Conservation (phyloP, 2,797 vertebrate species). For the Aselliscus stoliczkanus region DNA sequence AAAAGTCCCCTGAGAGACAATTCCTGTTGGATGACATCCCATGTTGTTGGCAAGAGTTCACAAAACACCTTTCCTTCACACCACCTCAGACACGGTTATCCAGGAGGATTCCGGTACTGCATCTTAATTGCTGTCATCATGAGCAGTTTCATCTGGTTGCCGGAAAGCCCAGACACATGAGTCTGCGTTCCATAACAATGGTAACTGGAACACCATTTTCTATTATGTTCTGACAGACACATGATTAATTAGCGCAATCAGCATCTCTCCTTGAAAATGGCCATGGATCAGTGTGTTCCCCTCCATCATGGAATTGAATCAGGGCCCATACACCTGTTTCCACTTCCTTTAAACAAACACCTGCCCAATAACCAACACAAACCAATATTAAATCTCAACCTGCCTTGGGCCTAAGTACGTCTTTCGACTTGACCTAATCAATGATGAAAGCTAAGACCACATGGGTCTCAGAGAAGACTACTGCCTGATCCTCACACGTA, state of each 20-base stretch:
- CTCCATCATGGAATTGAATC: slow-evolving; percentile 78
- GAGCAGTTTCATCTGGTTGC: slow-evolving; percentile 57
- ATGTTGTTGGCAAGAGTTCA: slow-evolving; percentile 29
- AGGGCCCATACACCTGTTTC: slow-evolving; percentile 80
- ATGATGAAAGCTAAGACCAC: slow-evolving; percentile 68
- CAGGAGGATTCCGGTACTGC: not conserved
- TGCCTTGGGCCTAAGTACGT: slow-evolving; percentile 62
- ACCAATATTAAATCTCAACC: slow-evolving; percentile 71
- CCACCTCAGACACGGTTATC: not conserved
- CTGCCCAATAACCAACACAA: slow-evolving; percentile 73
- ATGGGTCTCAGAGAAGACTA: not conserved
- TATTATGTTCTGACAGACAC: slow-evolving; percentile 75
- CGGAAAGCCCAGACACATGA: slow-evolving; percentile 44
- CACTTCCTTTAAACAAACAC: slow-evolving; percentile 79
- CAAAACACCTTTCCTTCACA: not conserved
- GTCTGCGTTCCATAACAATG: slow-evolving; percentile 59
- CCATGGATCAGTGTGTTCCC: slow-evolving; percentile 69
- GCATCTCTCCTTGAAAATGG: slow-evolving; percentile 79
- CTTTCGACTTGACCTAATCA: slow-evolving; percentile 71
- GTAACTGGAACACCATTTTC: slow-evolving; percentile 72
- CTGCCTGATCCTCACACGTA: not conserved
- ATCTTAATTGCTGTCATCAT: slow-evolving; percentile 33
- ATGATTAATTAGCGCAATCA: slow-evolving; percentile 77
- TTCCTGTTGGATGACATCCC: slow-evolving; percentile 44
- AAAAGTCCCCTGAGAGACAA: slow-evolving; percentile 33